phyloP scores from a whole-genome alignment of 2,888 invertebrate genomes.

The Erynnis tages region DNA sequence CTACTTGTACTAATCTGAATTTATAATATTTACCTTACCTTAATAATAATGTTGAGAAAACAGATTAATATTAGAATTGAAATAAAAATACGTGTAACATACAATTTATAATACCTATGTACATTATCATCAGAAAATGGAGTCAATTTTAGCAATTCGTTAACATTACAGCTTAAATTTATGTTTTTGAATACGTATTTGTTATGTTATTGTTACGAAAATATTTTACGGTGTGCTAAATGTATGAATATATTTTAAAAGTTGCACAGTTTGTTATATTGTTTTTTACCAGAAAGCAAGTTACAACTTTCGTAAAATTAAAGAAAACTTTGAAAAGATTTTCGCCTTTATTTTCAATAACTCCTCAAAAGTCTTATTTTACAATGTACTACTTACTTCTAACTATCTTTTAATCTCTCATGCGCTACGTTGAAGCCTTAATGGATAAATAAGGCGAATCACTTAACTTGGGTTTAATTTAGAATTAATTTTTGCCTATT shows the following conservation, averaged over 20 bases:
- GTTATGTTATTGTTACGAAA: constrained; percentile 47
- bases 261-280: constrained; percentile 50
- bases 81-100: constrained; percentile 17
- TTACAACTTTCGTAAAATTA: constrained; percentile 53
- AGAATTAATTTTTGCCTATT: no score
- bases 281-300: constrained; percentile 64
- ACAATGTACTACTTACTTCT: no score
- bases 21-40: constrained; percentile 22
- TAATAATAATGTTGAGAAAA: constrained; percentile 22
- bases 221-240: constrained; percentile 51
- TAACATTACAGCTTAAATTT: constrained; percentile 33
- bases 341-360: background rate
- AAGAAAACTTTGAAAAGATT: constrained; percentile 43
- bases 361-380: no score
- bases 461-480: no score
- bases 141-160: constrained; percentile 62
- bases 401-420: no score
- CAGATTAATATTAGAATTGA: constrained; percentile 18
- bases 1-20: constrained; percentile 24
- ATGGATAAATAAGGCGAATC: no score
- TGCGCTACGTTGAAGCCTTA: no score
- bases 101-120: constrained; percentile 17
- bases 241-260: constrained; percentile 50
- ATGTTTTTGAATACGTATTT: constrained; percentile 38
- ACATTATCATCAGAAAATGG: constrained; percentile 23